Conservation (phyloP, 2,888 invertebrate genomes). For the Euplexia lucipara region DNA sequence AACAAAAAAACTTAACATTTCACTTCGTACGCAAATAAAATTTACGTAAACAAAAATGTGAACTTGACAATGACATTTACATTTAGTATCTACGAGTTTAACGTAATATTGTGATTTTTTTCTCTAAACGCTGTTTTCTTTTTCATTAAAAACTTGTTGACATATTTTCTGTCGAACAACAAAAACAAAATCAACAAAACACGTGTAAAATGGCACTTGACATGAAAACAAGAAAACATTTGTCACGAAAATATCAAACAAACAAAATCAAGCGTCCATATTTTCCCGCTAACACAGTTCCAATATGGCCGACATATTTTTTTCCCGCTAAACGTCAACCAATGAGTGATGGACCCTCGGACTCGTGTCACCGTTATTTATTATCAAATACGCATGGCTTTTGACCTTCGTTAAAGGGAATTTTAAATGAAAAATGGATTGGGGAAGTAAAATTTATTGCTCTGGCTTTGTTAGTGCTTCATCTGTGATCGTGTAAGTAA, state of each 20-base stretch:
- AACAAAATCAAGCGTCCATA: constrained; percentile 30
- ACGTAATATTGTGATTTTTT: too few relatives aligned
- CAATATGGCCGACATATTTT: constrained; percentile 44
- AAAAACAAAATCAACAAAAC: background rate
- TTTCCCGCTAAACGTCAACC: constrained; percentile 23
- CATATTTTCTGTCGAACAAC: too few relatives aligned
- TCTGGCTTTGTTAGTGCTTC: background rate
- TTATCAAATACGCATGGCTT: constrained; percentile 46
- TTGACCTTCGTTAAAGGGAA: constrained; percentile 21
- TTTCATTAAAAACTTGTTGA: too few relatives aligned
- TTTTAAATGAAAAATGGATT: constrained; percentile 47
- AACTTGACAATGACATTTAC: too few relatives aligned
- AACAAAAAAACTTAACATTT: too few relatives aligned
- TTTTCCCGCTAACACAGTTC: constrained; percentile 33
- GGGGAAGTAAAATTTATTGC: constrained; percentile 33
- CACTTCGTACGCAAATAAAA: too few relatives aligned
- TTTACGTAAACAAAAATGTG: too few relatives aligned
- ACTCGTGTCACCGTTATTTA: constrained; percentile 56
- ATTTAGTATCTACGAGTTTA: too few relatives aligned
- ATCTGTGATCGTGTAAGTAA: background rate
- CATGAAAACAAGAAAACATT: constrained; percentile 8
- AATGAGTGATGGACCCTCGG: constrained; percentile 49
- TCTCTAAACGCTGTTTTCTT: too few relatives aligned
- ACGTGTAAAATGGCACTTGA: background rate
- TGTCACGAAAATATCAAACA: constrained; percentile 20